phyloP scores from a whole-genome alignment of 1,140 invertebrate species.

The Adoxophyes honmai region DNA sequence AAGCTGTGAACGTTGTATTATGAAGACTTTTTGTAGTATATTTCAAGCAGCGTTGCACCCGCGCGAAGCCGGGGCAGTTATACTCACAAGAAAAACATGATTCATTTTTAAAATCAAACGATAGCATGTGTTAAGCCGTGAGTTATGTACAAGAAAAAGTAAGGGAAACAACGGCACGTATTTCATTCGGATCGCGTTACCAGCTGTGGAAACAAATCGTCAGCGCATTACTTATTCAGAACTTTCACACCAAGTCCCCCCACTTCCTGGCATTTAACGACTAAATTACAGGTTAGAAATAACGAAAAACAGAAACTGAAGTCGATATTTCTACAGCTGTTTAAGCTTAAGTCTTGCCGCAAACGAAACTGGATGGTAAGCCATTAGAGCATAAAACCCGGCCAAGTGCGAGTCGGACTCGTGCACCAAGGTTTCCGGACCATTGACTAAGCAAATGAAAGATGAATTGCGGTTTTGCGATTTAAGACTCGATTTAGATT shows the following conservation, averaged over 20 bases:
- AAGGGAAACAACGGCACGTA: not conserved
- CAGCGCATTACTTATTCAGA: constrained; percentile 2
- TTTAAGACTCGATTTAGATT: too few species aligned
- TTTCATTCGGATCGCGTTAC: not conserved
- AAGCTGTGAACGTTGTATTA: too few species aligned
- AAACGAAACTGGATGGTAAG: constrained; percentile 2
- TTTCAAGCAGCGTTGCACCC: too few species aligned
- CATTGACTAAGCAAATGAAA: too few species aligned
- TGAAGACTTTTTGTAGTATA: too few species aligned
- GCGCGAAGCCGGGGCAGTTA: too few species aligned
- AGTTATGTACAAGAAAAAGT: not conserved
- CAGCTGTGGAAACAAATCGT: not conserved
- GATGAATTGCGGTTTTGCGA: too few species aligned
- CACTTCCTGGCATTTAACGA: not conserved
- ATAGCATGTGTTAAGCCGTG: not conserved
- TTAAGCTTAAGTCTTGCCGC: not conserved
- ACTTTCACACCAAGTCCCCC: constrained; percentile 2
- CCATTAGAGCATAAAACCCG: constrained; percentile 8
- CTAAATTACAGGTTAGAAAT: not conserved
- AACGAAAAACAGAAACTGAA: not conserved
- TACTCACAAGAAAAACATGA: too few species aligned
- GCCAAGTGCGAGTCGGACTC: too few species aligned
- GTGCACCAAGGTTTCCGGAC: too few species aligned
- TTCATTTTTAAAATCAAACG: not conserved
- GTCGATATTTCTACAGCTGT: not conserved